Evolutionary conservation across 2,888 invertebrate species (phyloP).

Genomic region (Meteorus cinctellus): DNA sequence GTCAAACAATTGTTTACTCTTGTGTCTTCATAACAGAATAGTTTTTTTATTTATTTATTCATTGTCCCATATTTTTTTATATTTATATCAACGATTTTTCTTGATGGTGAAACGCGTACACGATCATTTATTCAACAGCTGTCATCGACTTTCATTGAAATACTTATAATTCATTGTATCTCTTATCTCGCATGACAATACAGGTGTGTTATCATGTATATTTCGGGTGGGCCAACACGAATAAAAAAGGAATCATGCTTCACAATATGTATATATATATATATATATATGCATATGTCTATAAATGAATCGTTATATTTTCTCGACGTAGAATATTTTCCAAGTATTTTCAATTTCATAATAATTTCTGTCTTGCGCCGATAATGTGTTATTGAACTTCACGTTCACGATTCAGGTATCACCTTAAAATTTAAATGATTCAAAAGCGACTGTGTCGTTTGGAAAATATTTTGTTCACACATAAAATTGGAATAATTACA

Average conservation of each 20-base stretch:
- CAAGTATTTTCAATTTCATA: not conserved
- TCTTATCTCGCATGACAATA: conserved; percentile 7
- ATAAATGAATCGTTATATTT: not conserved
- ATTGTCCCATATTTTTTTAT: conserved; percentile 11
- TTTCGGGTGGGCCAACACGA: not conserved
- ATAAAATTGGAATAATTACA: conserved; percentile 28
- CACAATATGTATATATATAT: not conserved
- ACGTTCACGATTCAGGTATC: too few relatives aligned
- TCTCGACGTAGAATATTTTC: not conserved
- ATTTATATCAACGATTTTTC: not conserved
- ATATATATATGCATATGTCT: not conserved
- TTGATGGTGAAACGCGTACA: not conserved
- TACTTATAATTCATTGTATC: conserved; percentile 8
- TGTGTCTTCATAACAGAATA: not conserved
- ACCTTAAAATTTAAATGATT: too few relatives aligned
- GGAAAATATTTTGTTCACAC: not conserved
- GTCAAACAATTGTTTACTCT: not conserved
- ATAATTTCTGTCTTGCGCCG: too few relatives aligned
- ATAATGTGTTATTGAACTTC: too few relatives aligned
- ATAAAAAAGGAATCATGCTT: not conserved
- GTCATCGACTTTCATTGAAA: conserved; percentile 27
- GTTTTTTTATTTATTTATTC: conserved; percentile 22
- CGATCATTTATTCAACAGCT: conserved; percentile 1
- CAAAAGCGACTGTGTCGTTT: too few relatives aligned
- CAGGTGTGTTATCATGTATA: conserved; percentile 17